Conservation (phyloP, 2,113 vertebrate species). For the Daubentonia madagascariensis region DNA sequence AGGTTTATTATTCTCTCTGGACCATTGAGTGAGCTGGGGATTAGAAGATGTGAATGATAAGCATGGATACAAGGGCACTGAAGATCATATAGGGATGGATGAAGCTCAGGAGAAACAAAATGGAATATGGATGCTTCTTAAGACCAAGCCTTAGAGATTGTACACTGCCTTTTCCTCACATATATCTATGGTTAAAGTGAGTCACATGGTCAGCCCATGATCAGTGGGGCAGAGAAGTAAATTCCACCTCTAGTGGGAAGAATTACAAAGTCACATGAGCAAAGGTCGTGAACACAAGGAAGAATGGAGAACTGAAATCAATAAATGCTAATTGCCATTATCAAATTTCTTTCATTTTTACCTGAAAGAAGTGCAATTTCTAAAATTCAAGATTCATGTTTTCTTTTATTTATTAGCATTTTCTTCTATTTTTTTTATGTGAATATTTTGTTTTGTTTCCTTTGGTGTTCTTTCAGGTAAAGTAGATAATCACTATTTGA, state of each 20-base stretch:
- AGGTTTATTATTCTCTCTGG: neutral
- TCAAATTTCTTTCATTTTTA: neutral
- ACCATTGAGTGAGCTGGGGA: rapidly evolving
- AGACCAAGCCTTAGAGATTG: neutral
- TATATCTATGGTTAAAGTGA: neutral
- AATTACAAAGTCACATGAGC: neutral
- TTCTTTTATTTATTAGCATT: neutral
- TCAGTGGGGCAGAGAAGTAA: rapidly evolving
- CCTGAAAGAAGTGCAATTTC: neutral
- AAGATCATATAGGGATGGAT: too few relatives aligned
- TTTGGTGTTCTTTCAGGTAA: neutral
- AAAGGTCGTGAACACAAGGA: neutral
- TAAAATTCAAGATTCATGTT: neutral
- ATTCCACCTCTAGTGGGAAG: neutral
- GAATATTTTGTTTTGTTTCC: neutral
- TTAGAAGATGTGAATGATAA: neutral
- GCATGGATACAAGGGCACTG: neutral
- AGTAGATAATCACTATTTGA: neutral
- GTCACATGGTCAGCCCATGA: neutral
- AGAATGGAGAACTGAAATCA: neutral
- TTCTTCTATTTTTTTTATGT: neutral
- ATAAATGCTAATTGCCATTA: neutral
- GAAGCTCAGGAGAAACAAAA: neutral
- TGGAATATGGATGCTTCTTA: too few relatives aligned
- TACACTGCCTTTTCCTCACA: neutral